Percentiles rank a stretch among this genome's conserved stretches.
Evolutionary conservation across 2,113 vertebrate species (phyloP).

Genomic region (Muntiacus muntjak): DNA sequence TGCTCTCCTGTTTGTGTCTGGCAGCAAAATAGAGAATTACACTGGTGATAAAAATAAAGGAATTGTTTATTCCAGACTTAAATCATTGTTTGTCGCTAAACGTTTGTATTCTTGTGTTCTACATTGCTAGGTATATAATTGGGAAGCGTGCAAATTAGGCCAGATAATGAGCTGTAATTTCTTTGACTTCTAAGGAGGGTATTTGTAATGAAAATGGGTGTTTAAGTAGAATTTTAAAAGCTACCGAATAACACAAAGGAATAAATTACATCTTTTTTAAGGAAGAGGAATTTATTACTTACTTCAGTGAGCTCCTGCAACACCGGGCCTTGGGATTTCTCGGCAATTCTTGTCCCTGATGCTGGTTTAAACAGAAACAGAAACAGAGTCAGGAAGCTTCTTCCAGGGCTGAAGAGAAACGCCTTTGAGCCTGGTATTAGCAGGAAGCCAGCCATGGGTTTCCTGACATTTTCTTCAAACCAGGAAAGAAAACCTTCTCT

Average conservation of each 20-base stretch:
- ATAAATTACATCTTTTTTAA: not conserved
- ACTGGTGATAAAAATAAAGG: not conserved
- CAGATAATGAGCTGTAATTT: conserved; percentile 48
- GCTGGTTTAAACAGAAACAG: not conserved
- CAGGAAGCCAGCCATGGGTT: not conserved
- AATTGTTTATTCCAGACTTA: not conserved
- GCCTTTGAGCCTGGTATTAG: accelerated
- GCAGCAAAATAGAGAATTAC: not conserved
- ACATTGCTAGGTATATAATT: not conserved
- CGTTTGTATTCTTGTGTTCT: not conserved
- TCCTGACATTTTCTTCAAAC: not conserved
- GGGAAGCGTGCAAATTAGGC: conserved; percentile 44
- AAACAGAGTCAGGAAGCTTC: not conserved
- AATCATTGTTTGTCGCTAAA: not conserved
- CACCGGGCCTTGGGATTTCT: not conserved
- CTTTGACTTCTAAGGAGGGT: not conserved
- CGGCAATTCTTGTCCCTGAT: accelerated
- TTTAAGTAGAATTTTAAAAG: not conserved
- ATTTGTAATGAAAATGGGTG: not conserved
- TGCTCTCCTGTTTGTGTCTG: not conserved
- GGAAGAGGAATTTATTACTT: not conserved
- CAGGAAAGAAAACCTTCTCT: not conserved
- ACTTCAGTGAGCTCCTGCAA: not conserved
- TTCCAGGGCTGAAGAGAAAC: not conserved
- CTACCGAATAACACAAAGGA: not conserved